phyloP scores from a whole-genome alignment of 2,888 invertebrate species.

The Spicauda simplicius region DNA sequence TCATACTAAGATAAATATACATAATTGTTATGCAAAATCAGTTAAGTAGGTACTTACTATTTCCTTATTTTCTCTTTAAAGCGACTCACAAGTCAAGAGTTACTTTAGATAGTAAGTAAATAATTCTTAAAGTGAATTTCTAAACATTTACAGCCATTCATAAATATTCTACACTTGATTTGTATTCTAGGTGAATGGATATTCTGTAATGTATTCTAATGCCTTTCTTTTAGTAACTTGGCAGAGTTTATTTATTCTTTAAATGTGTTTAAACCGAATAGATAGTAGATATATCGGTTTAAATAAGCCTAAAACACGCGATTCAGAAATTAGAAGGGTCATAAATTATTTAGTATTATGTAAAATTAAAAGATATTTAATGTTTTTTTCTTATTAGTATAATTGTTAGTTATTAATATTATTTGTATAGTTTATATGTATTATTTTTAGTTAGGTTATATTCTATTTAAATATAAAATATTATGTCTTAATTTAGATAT shows the following conservation, averaged over 20 bases:
- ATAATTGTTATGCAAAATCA: conserved; percentile 46
- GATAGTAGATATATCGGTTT: background rate
- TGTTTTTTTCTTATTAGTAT: too few species aligned
- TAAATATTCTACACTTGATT: conserved; percentile 31
- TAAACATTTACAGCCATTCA: conserved; percentile 24
- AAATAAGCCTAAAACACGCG: too few species aligned
- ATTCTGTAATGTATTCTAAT: conserved; percentile 32
- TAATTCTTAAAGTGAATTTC: conserved; percentile 32
- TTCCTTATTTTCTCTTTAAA: conserved; percentile 24
- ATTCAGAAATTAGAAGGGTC: too few species aligned
- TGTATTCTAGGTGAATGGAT: conserved; percentile 32
- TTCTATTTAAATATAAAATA: too few species aligned
- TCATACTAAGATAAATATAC: background rate
- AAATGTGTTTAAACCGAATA: conserved; percentile 34
- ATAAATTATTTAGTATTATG: too few species aligned
- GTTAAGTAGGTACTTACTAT: background rate
- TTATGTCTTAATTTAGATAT: too few species aligned
- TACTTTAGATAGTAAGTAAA: conserved; percentile 18
- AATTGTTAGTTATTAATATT: too few species aligned
- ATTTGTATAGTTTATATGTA: too few species aligned
- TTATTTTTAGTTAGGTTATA: too few species aligned
- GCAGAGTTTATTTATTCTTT: conserved; percentile 19
- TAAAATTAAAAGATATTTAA: too few species aligned
- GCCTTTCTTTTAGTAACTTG: conserved; percentile 34
- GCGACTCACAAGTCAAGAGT: conserved; percentile 14